A percentile compares a stretch with the other conserved stretches of the same genome.
Conservation (phyloP, 2,113 vertebrate genomes). For the Oreochromis tanganicae region DNA sequence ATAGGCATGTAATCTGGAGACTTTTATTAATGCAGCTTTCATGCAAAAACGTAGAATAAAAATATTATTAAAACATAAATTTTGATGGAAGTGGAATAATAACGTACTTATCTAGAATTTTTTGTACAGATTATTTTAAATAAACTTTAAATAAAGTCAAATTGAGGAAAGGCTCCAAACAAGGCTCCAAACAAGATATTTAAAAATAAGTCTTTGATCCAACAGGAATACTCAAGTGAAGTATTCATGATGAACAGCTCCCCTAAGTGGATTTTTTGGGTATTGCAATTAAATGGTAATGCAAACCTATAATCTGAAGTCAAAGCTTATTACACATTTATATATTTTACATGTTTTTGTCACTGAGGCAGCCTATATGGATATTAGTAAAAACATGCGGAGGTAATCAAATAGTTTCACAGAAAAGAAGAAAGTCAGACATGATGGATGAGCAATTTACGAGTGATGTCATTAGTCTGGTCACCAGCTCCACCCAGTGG, state of each 20-base stretch:
- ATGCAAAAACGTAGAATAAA: not conserved
- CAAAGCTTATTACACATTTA: not conserved
- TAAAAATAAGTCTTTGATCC: not conserved
- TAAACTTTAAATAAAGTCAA: not conserved
- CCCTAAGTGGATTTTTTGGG: not conserved
- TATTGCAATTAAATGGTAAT: not conserved
- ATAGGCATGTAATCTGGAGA: not conserved
- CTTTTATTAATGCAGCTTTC: not conserved
- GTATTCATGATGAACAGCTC: not conserved
- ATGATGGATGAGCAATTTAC: not conserved
- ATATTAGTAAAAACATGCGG: not conserved
- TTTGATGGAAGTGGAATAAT: not conserved
- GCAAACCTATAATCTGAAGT: not conserved
- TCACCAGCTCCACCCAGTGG: not conserved
- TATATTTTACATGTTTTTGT: not conserved
- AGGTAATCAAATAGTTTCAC: not conserved
- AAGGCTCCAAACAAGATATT: not conserved
- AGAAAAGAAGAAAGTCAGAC: not conserved
- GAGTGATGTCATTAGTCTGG: not conserved
- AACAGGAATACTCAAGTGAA: not conserved
- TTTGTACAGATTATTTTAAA: not conserved
- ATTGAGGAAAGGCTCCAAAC: not conserved
- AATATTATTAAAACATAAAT: not conserved
- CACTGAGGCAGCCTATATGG: not conserved
- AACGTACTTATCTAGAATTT: not conserved